Evolutionary conservation across 1,140 invertebrate species (phyloP).

Genomic region (Drosophila tristis): DNA sequence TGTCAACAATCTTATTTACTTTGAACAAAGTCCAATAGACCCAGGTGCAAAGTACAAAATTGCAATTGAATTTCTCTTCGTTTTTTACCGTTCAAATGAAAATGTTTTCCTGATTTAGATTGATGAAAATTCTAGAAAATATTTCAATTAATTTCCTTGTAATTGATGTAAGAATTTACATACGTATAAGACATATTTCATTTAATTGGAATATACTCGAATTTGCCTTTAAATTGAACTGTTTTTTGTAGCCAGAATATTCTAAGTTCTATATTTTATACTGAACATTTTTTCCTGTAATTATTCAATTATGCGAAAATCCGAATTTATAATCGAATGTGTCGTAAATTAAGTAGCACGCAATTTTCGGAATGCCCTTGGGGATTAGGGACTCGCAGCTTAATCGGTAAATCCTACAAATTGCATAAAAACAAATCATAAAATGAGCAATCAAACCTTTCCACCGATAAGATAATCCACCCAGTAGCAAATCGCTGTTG

Average conservation of each 20-base stretch:
- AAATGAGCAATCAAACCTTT: slow-evolving; percentile 22
- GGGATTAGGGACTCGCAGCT: slow-evolving; percentile 25
- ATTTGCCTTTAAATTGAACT: no score
- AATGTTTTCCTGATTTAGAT: not conserved
- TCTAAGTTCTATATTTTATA: no score
- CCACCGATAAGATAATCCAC: slow-evolving; percentile 68
- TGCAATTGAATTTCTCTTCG: slow-evolving; percentile 5
- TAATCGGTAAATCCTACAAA: slow-evolving; percentile 55
- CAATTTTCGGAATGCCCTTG: slow-evolving; percentile 19
- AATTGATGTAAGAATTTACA: no score
- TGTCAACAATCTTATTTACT: slow-evolving; percentile 66
- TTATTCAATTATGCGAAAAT: no score
- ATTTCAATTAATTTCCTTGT: no score
- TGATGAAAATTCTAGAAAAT: no score
- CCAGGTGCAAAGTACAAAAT: slow-evolving; percentile 42
- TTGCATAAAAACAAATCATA: slow-evolving; percentile 59
- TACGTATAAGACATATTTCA: no score
- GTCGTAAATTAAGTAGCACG: no score
- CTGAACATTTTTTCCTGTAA: no score
- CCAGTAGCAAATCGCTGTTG: slow-evolving; percentile 35
- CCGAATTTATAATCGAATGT: no score
- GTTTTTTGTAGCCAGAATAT: not conserved
- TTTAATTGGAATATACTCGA: no score
- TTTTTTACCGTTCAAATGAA: not conserved
- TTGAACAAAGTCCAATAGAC: slow-evolving; percentile 62